These are phyloP conservation scores for Choloepus hoffmanni DNA, from an alignment of 2,113 vertebrate genomes.

Conservation along the genomic window DNA sequence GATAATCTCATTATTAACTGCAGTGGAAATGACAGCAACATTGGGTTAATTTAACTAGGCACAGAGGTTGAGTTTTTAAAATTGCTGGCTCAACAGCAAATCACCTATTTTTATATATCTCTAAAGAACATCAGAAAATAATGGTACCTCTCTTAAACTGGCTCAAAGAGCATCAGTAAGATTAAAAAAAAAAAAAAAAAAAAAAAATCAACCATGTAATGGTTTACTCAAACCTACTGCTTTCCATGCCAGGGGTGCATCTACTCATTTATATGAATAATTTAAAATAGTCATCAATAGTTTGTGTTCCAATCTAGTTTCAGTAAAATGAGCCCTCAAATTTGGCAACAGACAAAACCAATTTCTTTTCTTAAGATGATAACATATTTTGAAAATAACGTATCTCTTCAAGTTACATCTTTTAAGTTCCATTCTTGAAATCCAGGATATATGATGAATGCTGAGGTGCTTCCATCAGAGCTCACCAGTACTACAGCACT, in stretches of 20 bases:
- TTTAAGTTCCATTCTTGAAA: slow-evolving; percentile 62
- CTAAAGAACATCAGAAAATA: slow-evolving; percentile 22
- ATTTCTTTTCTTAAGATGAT: slow-evolving; percentile 56
- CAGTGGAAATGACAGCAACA: slow-evolving; percentile 56
- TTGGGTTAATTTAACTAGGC: slow-evolving; percentile 12
- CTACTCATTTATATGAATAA: not conserved
- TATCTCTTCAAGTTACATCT: not conserved
- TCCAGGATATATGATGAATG: not conserved
- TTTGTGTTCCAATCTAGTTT: not conserved
- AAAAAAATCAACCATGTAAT: not conserved
- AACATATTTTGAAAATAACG: slow-evolving; percentile 47
- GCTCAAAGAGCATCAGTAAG: slow-evolving; percentile 50
- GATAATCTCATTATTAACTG: slow-evolving; percentile 33
- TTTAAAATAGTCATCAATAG: not conserved
- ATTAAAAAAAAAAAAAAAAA: not conserved
- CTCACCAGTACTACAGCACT: not conserved
- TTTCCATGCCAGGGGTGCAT: not conserved
- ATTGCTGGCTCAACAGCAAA: slow-evolving; percentile 31
- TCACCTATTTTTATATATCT: slow-evolving; percentile 18
- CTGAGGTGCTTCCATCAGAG: not conserved
- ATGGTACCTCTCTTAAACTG: slow-evolving; percentile 45
- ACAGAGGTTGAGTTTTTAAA: slow-evolving; percentile 29
- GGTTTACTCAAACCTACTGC: slow-evolving; percentile 41
- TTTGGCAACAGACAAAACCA: not conserved
- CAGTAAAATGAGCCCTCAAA: slow-evolving; percentile 34